phyloP scores from a whole-genome alignment of 2,113 vertebrate genomes.

The Hydropotes inermis region DNA sequence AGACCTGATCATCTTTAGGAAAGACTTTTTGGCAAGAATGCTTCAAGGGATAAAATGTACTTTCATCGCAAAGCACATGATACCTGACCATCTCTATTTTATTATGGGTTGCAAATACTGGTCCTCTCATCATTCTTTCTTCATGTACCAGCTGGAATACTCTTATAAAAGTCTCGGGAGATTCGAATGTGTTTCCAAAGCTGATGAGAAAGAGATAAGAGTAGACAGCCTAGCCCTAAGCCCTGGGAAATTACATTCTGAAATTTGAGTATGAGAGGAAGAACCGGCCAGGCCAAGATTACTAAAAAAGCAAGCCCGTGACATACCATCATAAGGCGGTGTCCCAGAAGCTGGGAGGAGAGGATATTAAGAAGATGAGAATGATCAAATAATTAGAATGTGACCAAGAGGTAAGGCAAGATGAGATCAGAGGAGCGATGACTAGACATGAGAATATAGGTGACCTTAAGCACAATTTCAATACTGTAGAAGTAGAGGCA shows the following conservation, averaged over 20 bases:
- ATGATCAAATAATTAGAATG: not conserved
- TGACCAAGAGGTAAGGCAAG: not conserved
- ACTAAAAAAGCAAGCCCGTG: not conserved
- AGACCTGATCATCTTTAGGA: not conserved
- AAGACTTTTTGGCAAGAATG: not conserved
- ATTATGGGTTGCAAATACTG: not conserved
- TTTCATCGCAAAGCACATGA: not conserved
- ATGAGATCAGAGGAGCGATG: not conserved
- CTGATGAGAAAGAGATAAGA: not conserved
- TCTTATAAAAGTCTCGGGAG: not conserved
- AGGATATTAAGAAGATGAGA: not conserved
- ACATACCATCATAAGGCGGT: not conserved
- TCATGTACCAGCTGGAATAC: not conserved
- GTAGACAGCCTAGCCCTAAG: not conserved
- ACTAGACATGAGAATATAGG: not conserved
- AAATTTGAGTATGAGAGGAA: not conserved
- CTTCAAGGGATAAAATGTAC: not conserved
- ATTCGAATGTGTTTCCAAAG: constrained; percentile 1
- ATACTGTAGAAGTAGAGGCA: not conserved
- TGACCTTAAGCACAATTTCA: not conserved
- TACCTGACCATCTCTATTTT: not conserved
- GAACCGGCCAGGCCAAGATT: not conserved
- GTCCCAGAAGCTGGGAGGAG: not conserved
- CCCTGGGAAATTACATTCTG: not conserved
- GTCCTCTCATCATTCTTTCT: not conserved